A percentile compares a stretch with the other conserved stretches of the same genome.
phyloP scores from a whole-genome alignment of 2,113 vertebrate genomes.

The Smithornis capensis region DNA sequence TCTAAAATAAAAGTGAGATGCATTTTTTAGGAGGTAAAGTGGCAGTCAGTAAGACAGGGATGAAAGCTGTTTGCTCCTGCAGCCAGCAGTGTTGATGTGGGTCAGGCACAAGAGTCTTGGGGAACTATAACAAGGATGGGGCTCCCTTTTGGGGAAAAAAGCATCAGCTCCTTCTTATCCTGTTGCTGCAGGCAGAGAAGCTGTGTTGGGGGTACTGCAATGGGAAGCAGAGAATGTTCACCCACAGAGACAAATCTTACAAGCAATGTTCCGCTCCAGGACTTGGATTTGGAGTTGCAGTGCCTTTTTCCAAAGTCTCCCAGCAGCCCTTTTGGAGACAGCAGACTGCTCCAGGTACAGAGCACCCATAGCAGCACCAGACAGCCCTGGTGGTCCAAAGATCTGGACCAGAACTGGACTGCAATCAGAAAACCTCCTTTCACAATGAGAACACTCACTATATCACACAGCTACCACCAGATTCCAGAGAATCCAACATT shows the following conservation, averaged over 20 bases:
- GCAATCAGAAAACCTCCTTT: neutral
- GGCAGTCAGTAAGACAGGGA: neutral
- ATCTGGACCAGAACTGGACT: neutral
- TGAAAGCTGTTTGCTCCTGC: neutral
- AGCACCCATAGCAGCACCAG: neutral
- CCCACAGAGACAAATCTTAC: neutral
- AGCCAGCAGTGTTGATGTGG: neutral
- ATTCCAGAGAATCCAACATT: neutral
- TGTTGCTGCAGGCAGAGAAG: neutral
- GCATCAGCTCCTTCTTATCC: neutral
- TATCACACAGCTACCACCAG: neutral
- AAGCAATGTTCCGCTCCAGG: accelerated
- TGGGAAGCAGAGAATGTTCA: neutral
- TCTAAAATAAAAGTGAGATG: neutral
- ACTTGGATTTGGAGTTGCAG: neutral
- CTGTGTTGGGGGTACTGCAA: neutral
- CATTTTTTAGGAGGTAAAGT: neutral
- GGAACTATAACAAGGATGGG: neutral
- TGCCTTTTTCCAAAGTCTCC: neutral
- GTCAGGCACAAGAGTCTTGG: accelerated
- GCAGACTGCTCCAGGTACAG: neutral
- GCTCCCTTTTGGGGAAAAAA: neutral
- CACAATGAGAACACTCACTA: accelerated
- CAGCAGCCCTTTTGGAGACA: neutral
- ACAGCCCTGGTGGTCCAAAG: accelerated